Percentiles rank a stretch among this genome's conserved stretches.
Evolutionary conservation across 2,797 vertebrate species (phyloP).

Genomic region (Microctenopoma steveboyesi): DNA sequence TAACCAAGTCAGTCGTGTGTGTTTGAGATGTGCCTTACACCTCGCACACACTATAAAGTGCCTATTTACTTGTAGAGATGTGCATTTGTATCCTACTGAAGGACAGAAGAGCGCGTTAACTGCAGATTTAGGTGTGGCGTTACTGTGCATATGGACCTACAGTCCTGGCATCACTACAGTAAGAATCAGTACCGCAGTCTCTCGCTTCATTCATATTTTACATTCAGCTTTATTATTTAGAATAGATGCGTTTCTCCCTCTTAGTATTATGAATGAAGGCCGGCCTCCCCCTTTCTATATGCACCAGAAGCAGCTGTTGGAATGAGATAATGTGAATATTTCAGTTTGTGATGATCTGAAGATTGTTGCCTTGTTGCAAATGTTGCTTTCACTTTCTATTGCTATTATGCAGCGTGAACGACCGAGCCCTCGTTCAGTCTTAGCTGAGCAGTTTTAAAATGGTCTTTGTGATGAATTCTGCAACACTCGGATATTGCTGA

Average conservation of each 20-base stretch:
- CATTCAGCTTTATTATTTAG: not conserved
- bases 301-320: not conserved
- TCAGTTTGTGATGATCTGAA: not conserved
- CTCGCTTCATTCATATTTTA: not conserved
- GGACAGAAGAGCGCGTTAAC: not conserved
- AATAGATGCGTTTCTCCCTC: not conserved
- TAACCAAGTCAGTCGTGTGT: constrained; percentile 45
- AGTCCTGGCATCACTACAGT: not conserved
- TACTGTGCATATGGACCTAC: not conserved
- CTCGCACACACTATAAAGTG: not conserved
- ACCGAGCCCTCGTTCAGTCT: not conserved
- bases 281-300: not conserved
- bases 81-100: not conserved
- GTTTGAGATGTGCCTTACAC: not conserved
- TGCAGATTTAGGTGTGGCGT: not conserved
- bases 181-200: not conserved
- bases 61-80: not conserved
- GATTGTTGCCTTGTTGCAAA: constrained; percentile 1
- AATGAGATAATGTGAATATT: not conserved
- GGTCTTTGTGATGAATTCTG: constrained; percentile 24
- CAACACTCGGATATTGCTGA: not conserved
- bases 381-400: not conserved
- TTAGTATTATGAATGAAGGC: not conserved
- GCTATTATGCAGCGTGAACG: constrained; percentile 2
- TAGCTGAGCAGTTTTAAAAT: constrained; percentile 9